phyloP scores from a whole-genome alignment of 2,113 vertebrate species.

The Erythrocercus mccallii region DNA sequence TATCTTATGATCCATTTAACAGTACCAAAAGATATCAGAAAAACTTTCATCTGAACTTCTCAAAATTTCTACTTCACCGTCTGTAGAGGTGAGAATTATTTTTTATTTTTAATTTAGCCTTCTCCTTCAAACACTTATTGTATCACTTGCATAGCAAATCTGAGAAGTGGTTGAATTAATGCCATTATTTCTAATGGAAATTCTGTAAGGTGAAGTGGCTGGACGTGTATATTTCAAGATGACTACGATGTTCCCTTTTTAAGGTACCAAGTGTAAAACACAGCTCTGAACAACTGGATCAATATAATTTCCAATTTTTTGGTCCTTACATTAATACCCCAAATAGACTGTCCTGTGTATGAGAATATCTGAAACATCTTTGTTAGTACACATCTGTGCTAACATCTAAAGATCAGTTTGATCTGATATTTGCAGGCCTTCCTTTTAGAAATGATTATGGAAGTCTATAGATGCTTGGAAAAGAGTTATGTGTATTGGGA shows the following conservation, averaged over 20 bases:
- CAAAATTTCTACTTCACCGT: background rate
- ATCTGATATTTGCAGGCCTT: background rate
- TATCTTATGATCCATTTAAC: background rate
- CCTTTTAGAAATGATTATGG: background rate
- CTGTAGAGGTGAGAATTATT: background rate
- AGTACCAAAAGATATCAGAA: background rate
- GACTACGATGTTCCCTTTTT: fast-evolving
- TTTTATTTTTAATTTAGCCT: background rate
- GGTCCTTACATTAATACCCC: background rate
- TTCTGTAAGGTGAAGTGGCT: background rate
- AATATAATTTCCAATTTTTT: background rate
- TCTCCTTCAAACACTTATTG: background rate
- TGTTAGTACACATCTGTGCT: background rate
- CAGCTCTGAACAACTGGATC: background rate
- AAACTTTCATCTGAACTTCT: background rate
- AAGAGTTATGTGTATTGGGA: background rate
- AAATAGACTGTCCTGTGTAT: background rate
- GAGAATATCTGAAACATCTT: background rate
- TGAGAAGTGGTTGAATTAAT: background rate
- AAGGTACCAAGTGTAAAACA: background rate
- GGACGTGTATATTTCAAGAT: background rate
- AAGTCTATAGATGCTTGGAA: background rate
- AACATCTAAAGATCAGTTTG: background rate
- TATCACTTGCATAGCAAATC: background rate
- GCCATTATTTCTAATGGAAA: background rate